These are phyloP conservation scores for Alouatta palliata DNA, from an alignment of 2,113 vertebrate genomes.

Conservation along the genomic window DNA sequence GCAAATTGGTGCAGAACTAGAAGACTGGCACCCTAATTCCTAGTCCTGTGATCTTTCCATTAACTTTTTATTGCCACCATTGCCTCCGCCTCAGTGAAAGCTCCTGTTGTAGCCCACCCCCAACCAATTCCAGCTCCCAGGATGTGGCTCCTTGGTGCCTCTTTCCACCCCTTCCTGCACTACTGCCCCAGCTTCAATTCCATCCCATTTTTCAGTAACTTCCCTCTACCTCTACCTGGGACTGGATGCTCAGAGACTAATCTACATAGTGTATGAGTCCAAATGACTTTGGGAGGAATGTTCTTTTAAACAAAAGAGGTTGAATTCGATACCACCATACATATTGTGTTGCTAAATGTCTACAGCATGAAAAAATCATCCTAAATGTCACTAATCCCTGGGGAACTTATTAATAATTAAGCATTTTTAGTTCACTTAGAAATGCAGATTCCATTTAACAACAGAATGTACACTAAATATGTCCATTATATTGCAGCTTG, in stretches of 20 bases:
- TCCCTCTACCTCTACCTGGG: not conserved
- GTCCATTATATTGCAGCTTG: constrained; percentile 53
- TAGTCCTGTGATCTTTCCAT: not conserved
- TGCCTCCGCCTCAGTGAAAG: not conserved
- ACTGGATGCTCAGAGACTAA: not conserved
- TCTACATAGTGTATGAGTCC: not conserved
- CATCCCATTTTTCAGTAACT: too few species aligned
- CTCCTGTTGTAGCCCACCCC: not conserved
- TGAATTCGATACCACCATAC: not conserved
- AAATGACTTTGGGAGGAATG: not conserved
- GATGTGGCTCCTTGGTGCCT: not conserved
- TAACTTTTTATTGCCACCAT: not conserved
- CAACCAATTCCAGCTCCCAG: not conserved
- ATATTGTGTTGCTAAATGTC: constrained; percentile 57
- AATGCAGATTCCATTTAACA: constrained; percentile 72
- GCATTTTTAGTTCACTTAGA: constrained; percentile 68
- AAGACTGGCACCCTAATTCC: not conserved
- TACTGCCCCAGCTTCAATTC: not conserved
- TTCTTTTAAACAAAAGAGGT: constrained; percentile 39
- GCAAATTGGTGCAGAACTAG: not conserved
- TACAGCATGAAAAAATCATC: constrained; percentile 69
- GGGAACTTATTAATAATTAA: constrained; percentile 75
- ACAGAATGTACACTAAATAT: constrained; percentile 55
- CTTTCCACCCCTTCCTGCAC: not conserved
- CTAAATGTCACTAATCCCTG: constrained; percentile 68